Evolutionary conservation across 2,113 vertebrate species (phyloP), one percentile per base, ranked within the genome.

Genomic region (Pseudorhombus dupliciocellatus): DNA sequence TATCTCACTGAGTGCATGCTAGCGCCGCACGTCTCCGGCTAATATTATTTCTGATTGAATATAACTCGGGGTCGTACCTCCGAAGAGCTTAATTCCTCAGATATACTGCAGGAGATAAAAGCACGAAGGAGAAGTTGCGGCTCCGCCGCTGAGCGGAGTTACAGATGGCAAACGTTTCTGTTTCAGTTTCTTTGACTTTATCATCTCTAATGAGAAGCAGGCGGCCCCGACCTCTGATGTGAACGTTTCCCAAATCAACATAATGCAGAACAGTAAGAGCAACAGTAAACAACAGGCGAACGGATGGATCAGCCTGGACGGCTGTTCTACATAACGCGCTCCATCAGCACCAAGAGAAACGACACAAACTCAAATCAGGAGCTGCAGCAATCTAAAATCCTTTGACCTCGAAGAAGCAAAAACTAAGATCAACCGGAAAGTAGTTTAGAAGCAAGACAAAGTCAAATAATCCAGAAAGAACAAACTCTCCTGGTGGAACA

Each of bases 141-240:
- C 1, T 50, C 28, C 25, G 12, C 46, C 46, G 1, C 63, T 65
- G 60, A 14, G 58, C 52, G 37, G n/a, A 44, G 5, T 61, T 62
- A 51, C 64, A 70, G 7, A 67, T 46, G 63, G 56, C 3, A 60
- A 25, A 46, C 2, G 22, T 74, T 54, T 42, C 51, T 26, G 48
- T 66, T n/a, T n/a, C 59, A 14, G 44, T 25, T 56, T 44, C 50
- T 61, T 66, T 20, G 40, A 3, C 37, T 54, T 64, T 64, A 25
- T 66, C 55, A 57, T 76, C 37, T 63, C 46, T 72, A 77, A 84
- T 75, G 15, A 1, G 22, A 81, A 70, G 66, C 1, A 10, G 20
- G 42, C 24, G 34, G 10, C 31, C 18, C 28, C 48, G 28, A 52
- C 51, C 54, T 67, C 44, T 66, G 66, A 71, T 50, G 55, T 72